phyloP scores from a whole-genome alignment of 2,797 vertebrate genomes.

The Micromesistius poutassou region DNA sequence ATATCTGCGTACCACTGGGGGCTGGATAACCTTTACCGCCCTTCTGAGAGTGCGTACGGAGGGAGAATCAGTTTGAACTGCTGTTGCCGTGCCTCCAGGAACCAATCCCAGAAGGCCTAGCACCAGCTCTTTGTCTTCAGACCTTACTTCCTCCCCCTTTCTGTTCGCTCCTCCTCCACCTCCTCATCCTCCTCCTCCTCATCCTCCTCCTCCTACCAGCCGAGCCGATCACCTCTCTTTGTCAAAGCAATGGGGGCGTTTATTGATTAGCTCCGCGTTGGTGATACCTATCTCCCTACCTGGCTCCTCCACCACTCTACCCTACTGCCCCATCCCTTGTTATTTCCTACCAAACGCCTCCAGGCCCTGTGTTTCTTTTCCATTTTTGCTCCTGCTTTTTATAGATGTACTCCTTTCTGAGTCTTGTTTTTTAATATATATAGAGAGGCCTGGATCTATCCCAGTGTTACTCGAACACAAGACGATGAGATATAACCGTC shows the following conservation, averaged over 20 bases:
- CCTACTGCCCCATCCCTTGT: conserved; percentile 11
- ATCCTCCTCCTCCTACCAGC: conserved; percentile 22
- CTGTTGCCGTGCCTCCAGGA: conserved; percentile 43
- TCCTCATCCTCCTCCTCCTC: conserved; percentile 24
- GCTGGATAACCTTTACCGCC: conserved; percentile 54
- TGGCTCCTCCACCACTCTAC: conserved; percentile 9
- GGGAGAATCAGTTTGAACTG: conserved; percentile 46
- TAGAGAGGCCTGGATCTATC: neutral
- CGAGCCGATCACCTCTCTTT: neutral
- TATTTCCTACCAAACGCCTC: conserved; percentile 37
- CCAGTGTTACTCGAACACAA: neutral
- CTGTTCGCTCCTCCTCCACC: conserved; percentile 21
- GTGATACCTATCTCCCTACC: conserved; percentile 37
- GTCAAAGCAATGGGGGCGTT: conserved; percentile 52
- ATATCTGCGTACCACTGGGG: conserved; percentile 29
- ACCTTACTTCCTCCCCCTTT: conserved; percentile 37
- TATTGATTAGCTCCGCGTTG: conserved; percentile 57
- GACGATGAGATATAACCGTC: neutral
- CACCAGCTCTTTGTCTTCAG: conserved; percentile 41
- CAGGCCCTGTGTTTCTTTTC: neutral
- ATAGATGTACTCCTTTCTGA: conserved; percentile 12
- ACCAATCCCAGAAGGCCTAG: conserved; percentile 32
- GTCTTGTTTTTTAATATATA: neutral
- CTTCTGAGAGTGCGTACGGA: conserved; percentile 37
- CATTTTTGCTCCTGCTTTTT: conserved; percentile 25